Conservation (phyloP, 2,113 vertebrate species). For the Nothobranchius kuhntae region DNA sequence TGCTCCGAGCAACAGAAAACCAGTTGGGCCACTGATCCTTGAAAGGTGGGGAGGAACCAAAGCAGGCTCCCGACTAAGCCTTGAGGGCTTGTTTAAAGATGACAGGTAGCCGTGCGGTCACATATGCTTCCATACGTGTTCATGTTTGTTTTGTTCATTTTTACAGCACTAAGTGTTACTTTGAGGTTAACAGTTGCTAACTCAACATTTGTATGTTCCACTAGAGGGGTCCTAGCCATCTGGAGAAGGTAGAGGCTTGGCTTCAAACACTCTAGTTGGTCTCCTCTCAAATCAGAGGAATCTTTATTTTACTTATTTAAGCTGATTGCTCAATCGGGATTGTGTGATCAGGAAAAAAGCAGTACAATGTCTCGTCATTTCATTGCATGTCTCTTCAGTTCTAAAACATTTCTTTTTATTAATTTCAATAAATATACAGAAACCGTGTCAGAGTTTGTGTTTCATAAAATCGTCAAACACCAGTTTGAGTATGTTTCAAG, state of each 20-base stretch:
- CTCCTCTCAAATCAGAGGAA: conserved; percentile 30
- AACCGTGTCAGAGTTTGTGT: conserved; percentile 29
- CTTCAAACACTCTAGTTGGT: neutral
- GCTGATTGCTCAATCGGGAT: conserved; percentile 17
- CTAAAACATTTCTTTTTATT: conserved; percentile 53
- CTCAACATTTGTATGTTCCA: conserved; percentile 8
- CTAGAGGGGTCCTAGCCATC: neutral
- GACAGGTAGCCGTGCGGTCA: conserved; percentile 42
- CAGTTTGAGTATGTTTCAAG: conserved; percentile 20
- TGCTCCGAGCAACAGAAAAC: conserved; percentile 58
- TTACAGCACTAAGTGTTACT: neutral
- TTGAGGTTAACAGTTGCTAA: neutral
- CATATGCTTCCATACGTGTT: conserved; percentile 34
- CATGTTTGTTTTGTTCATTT: conserved; percentile 11
- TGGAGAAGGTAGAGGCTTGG: conserved; percentile 9
- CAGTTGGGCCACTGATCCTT: conserved; percentile 64
- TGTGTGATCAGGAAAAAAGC: conserved; percentile 40
- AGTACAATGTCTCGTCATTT: conserved; percentile 48
- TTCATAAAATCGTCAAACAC: conserved; percentile 42
- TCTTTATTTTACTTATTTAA: neutral
- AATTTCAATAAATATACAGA: conserved; percentile 77
- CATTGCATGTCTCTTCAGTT: conserved; percentile 59
- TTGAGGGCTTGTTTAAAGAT: conserved; percentile 27
- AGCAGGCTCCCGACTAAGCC: conserved; percentile 25
- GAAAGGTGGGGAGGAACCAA: conserved; percentile 16